Conservation (phyloP, 2,113 vertebrate species). For the Laticauda laticaudata region DNA sequence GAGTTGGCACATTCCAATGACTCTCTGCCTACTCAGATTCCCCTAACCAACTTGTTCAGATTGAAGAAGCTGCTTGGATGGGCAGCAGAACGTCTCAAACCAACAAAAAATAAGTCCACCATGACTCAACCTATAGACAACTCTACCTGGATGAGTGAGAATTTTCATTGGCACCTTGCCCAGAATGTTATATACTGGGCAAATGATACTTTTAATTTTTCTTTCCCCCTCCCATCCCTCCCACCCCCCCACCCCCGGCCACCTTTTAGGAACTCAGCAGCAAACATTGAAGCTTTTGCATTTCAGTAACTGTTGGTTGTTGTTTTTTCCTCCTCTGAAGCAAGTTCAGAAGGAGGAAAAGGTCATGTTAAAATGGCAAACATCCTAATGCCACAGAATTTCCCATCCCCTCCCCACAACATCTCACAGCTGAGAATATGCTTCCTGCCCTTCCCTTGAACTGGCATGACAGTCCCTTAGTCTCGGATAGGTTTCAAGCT, state of each 20-base stretch:
- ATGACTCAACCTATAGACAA: background rate
- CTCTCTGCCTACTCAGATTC: too few relatives aligned
- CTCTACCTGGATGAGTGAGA: background rate
- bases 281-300: background rate
- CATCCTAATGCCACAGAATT: background rate
- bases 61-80: too few relatives aligned
- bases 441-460: background rate
- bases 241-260: too few relatives aligned
- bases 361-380: background rate
- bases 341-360: background rate
- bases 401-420: background rate
- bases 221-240: background rate
- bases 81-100: too few relatives aligned
- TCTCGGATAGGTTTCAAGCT: background rate
- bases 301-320: background rate
- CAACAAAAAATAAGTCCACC: too few relatives aligned
- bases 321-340: background rate
- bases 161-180: background rate
- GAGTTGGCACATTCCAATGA: too few relatives aligned
- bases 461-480: background rate
- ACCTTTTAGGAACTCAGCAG: background rate
- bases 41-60: too few relatives aligned
- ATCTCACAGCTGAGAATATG: background rate
- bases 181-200: background rate
- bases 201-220: background rate